Base-by-base conservation (phyloP, 2,888 invertebrate species). In the Lithophane socia region DNA sequence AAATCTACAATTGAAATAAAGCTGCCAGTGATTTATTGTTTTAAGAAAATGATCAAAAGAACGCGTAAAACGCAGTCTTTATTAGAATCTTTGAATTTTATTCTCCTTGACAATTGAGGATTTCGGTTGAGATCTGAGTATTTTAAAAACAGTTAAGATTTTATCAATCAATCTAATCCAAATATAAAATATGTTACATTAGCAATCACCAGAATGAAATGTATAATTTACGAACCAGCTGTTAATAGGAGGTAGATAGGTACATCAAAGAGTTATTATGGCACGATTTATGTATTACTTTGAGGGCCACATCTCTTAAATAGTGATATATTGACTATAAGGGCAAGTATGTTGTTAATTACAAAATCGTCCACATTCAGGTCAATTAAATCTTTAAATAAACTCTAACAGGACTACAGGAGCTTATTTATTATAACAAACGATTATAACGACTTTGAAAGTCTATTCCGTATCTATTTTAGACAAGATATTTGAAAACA, bases 271-370 rank as follows among this genome's bases (percentile, higher is more conserved):
- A 61, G 60, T 76, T 75, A 64, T 73, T 78, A 73, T 9, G 29
- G 29, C 73, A 85, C 75, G 73, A 78, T 82, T 65, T 66, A 84
- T 70, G 7, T 70, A 63, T 61, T n/a, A 78, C 60, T 67, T 52
- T 68, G 73, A 80, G 75, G 82, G 82, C 44, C 85, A 72, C 54
- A 69, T 69, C 12, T 75, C 44, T 64, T 72, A 64, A 73, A 67
- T 60, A 63, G 77, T 81, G 77, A 85, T 85, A 85, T 85, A 85
- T 85, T 61, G 66, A 47, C 67, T 75, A 73, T 66, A 75, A 82
- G 49, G 66, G 64, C 70, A 75, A 81, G 78, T 68, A 85, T 13
- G 61, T 73, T 73, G 67, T 71, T 77, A 78, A 85, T 84, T 75
- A 75, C 64, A 63, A 75, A 80, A 77, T 74, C 61, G 68, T 52